A percentile compares a stretch with the other conserved stretches of the same genome.
These are phyloP conservation scores for Brachionus rotundiformis DNA, from an alignment of 1,140 invertebrate species.

Conservation along the genomic window DNA sequence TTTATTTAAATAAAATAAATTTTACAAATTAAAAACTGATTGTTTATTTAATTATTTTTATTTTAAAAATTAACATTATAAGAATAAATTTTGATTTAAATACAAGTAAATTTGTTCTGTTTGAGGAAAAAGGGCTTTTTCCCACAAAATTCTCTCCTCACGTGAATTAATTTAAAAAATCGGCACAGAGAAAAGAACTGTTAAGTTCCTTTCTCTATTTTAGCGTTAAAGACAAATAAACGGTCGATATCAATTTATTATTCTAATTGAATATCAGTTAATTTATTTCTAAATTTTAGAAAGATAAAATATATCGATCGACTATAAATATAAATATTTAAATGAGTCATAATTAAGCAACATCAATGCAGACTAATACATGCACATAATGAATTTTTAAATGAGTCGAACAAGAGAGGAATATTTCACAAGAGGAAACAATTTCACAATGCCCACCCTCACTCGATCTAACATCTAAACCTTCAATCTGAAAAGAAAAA, in stretches of 20 bases:
- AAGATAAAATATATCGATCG: not conserved
- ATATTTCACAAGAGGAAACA: not conserved
- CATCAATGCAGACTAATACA: not conserved
- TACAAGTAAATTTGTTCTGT: too few species aligned
- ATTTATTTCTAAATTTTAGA: not conserved
- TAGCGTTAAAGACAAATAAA: too few species aligned
- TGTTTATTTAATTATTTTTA: too few species aligned
- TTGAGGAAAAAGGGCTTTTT: too few species aligned
- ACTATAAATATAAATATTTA: not conserved
- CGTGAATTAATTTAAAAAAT: too few species aligned
- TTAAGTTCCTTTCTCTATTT: too few species aligned
- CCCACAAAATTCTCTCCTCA: too few species aligned
- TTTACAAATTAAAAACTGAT: too few species aligned
- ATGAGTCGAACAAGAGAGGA: not conserved
- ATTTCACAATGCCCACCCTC: not conserved
- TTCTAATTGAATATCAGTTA: not conserved
- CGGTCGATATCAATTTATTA: not conserved
- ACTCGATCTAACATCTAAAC: not conserved
- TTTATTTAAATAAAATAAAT: too few species aligned
- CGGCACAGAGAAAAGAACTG: too few species aligned
- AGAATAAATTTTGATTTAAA: too few species aligned
- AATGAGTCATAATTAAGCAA: slow-evolving; percentile 7
- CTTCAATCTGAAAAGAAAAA: not conserved
- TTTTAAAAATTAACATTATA: too few species aligned
- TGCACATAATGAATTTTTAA: not conserved